Conservation (phyloP, 2,888 invertebrate genomes). For the Nomada goodeniana region DNA sequence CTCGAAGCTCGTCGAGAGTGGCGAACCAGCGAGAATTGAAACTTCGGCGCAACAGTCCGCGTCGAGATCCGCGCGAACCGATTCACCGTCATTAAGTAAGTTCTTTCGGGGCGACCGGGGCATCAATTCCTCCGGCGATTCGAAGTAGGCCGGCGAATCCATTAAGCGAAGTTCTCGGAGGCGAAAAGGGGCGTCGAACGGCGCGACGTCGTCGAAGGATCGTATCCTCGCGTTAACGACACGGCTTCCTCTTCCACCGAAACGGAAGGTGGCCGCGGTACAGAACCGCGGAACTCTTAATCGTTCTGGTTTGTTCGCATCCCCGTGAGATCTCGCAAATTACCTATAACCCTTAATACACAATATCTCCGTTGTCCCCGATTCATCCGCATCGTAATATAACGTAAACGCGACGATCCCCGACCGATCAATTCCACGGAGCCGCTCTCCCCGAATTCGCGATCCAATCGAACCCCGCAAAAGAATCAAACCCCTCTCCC, state of each 20-base stretch:
- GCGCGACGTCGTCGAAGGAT: slow-evolving; percentile 68
- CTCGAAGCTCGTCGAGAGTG: no score
- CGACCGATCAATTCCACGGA: no score
- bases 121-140: slow-evolving; percentile 69
- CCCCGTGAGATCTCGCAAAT: no score
- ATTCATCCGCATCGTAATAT: no score
- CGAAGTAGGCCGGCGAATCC: slow-evolving; percentile 72
- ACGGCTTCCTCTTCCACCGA: slow-evolving; percentile 62
- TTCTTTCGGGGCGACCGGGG: slow-evolving; percentile 61
- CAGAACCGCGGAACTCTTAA: slow-evolving; percentile 5
- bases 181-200: slow-evolving; percentile 73
- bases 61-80: slow-evolving; percentile 52
- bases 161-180: slow-evolving; percentile 72
- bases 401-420: no score
- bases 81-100: slow-evolving; percentile 65
- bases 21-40: background rate
- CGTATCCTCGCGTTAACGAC: slow-evolving; percentile 71
- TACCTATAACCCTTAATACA: no score
- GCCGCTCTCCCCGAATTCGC: no score
- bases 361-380: no score
- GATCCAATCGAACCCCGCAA: no score
- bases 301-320: slow-evolving; percentile 1
- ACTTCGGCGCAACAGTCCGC: background rate
- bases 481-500: no score
- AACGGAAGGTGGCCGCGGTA: slow-evolving; percentile 38